Base-by-base conservation (phyloP, 2,888 invertebrate species). In the Leptopilina drosophilae region DNA sequence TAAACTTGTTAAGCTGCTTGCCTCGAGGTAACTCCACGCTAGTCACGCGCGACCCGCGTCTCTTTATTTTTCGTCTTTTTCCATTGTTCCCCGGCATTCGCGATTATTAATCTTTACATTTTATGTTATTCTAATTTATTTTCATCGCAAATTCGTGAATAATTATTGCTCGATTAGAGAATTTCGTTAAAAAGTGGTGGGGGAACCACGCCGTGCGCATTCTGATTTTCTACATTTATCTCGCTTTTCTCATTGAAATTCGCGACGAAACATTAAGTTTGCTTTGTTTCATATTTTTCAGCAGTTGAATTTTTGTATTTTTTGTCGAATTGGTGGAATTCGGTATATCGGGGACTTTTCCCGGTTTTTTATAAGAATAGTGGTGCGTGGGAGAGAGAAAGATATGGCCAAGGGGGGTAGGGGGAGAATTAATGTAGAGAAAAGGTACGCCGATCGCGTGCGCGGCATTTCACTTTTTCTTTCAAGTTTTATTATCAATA, bases 391-490 rank as follows among this genome's bases (percentile, higher is more conserved):
- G 53, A 69, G 73, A 56, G 69, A 56, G 53, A 69, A 33, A 33
- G 26, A 26, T 7, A 14, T 49, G 26, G 46, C 4, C 2, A 14
- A 14, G 49, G 49, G 11, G 12, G 9, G 3, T 8, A 9, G 14
- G n/a, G 33, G n/a, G 56, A n/a, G 33, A 8, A 11, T n/a, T 73
- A 12, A 56, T 56, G 73, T 69, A 20, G 62, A 15, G 62, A 73
- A 73, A 33, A 33, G 73, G 56, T 69, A 69, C 67, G 67, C 67
- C 49, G 67, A 73, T 73, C 73, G 73, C 73, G 73, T 73, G 73
- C 73, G 73, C 73, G 73, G 73, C 53, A 73, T 73, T 73, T 73
- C 56, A 56, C 73, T 69, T 69, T 69, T 69, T 69, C 53, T 69
- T 26, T 11, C 0, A 26, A 56, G 26, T 73, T 26, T n/a, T 14